Conservation (phyloP, 1,140 invertebrate species). For the silkworm (Bombyx mori) region ASM3026992v2 NC_085127.1:2270501-2271000, state of each 20-base stretch:
- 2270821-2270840: not conserved
- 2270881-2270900: too few species aligned
- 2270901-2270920: too few species aligned
- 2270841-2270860: not conserved
- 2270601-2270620: not conserved
- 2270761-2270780: slow-evolving; percentile 86
- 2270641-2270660: slow-evolving; percentile 72
- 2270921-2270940: too few species aligned
- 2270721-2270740: slow-evolving; percentile 86
- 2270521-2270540: not conserved
- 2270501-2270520: too few species aligned
- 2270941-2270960: too few species aligned
- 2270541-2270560: not conserved
- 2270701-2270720: slow-evolving; percentile 86
- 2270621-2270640: slow-evolving; percentile 10
- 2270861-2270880: too few species aligned
- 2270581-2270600: not conserved
- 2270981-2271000: too few species aligned
- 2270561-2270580: not conserved
- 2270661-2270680: slow-evolving; percentile 80
- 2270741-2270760: slow-evolving; percentile 93
- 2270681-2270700: slow-evolving; percentile 88
- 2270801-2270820: not conserved
- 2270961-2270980: too few species aligned
- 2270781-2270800: not conserved